Evolutionary conservation across 1,140 invertebrate genomes (phyloP), one percentile per base, ranked within the genome.

Genomic region (Drosophila repletoides): DNA sequence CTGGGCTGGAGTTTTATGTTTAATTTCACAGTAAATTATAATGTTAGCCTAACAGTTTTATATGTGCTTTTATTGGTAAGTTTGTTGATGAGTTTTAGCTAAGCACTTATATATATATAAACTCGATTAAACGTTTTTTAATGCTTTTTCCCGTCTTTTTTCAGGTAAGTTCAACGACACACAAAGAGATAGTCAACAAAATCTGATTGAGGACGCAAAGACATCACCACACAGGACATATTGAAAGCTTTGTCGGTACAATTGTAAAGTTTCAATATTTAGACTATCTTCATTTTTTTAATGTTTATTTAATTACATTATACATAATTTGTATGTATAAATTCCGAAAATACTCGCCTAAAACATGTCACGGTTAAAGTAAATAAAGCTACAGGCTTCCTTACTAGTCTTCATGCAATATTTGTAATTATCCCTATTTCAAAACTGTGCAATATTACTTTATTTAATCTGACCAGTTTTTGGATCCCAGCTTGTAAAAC

Each of bases 41-140:
- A n/a, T n/a, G n/a, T n/a, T n/a, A n/a, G n/a, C n/a, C n/a, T n/a
- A n/a, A n/a, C n/a, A n/a, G n/a, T n/a, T n/a, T 68, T 68, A 28
- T 63, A 72, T 40, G 21, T 64, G 56, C 33, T 41, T 10, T 29
- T 29, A 26, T 49, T 43, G 36, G 53, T 70, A 60, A 71, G 56
- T 80, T 66, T 75, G 38, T 58, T 31, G n/a, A n/a, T n/a, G n/a
- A n/a, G n/a, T n/a, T n/a, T n/a, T n/a, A n/a, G n/a, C n/a, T n/a
- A n/a, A n/a, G n/a, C n/a, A n/a, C n/a, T n/a, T n/a, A n/a, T n/a
- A n/a, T n/a, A n/a, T n/a, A n/a, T n/a, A n/a, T 28, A 51, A 58
- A 41, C 28, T 12, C 24, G 52, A 56, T 71, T 63, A 80, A 72
- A 63, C 21, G 55, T 60, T 84, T 77, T 56, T 55, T 72, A 55